Conservation (phyloP, 1,140 invertebrate genomes). For the Euborellia annulipes region DNA sequence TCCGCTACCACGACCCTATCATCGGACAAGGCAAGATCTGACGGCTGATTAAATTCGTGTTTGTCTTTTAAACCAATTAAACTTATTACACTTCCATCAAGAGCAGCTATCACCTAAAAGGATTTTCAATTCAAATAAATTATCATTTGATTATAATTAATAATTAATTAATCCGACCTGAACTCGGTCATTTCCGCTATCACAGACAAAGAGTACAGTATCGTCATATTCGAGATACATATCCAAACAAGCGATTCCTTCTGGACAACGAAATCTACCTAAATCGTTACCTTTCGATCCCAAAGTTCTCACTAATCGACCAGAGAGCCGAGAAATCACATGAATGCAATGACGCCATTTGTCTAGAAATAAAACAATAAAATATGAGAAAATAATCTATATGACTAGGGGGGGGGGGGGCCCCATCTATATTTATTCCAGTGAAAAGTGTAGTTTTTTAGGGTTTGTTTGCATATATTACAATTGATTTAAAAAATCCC, state of each 20-base stretch:
- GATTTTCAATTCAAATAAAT: too few species aligned
- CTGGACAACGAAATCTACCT: slow-evolving; percentile 48
- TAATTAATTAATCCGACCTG: slow-evolving; percentile 26
- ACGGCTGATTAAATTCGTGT: slow-evolving; percentile 45
- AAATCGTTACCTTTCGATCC: slow-evolving; percentile 42
- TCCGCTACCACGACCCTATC: slow-evolving; percentile 40
- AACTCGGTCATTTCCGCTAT: slow-evolving; percentile 57
- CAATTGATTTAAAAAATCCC: too few species aligned
- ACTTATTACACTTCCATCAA: too few species aligned
- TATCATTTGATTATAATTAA: slow-evolving; percentile 21
- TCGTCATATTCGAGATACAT: slow-evolving; percentile 12
- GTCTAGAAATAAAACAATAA: too few species aligned
- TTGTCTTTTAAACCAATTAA: background rate
- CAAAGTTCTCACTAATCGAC: slow-evolving; percentile 26
- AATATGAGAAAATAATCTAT: too few species aligned
- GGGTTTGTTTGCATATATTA: too few species aligned
- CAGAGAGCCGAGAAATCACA: slow-evolving; percentile 31
- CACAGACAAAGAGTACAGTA: slow-evolving; percentile 51
- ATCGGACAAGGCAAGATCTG: slow-evolving; percentile 42
- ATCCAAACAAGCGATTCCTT: slow-evolving; percentile 40
- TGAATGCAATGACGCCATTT: slow-evolving; percentile 63
- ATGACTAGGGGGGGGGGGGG: too few species aligned
- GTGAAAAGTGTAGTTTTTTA: too few species aligned
- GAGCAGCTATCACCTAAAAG: too few species aligned
- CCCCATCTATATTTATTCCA: too few species aligned